Evolutionary conservation across 2,888 invertebrate species (phyloP).

Genomic region (Drosophila anceps): DNA sequence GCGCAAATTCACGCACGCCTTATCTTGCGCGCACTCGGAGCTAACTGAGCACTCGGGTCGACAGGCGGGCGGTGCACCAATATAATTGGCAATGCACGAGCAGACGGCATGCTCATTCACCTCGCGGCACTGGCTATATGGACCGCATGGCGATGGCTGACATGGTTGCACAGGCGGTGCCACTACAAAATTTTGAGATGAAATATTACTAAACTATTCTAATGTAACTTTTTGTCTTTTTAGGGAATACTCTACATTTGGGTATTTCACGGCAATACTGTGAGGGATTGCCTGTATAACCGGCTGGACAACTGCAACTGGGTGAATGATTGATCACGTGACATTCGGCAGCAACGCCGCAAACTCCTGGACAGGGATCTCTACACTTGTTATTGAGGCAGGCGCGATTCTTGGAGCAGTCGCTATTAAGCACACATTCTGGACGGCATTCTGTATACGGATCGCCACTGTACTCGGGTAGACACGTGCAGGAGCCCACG

Average conservation of each 20-base stretch:
- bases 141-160: conserved; percentile 91
- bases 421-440: conserved; percentile 93
- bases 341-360: conserved; percentile 93
- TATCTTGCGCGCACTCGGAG: conserved; percentile 91
- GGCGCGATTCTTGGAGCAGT: conserved; percentile 91
- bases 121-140: conserved; percentile 91
- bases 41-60: conserved; percentile 92
- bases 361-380: conserved; percentile 93
- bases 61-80: conserved; percentile 91
- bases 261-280: conserved; percentile 87
- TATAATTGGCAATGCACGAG: conserved; percentile 90
- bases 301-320: conserved; percentile 91
- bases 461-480: conserved; percentile 93
- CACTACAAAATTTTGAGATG: conserved; percentile 51
- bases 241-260: conserved; percentile 86
- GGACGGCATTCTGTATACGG: conserved; percentile 94
- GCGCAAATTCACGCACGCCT: conserved; percentile 90
- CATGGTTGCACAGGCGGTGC: conserved; percentile 87
- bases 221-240: background rate
- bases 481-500: conserved; percentile 93
- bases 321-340: conserved; percentile 93
- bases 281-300: conserved; percentile 92
- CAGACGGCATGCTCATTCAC: conserved; percentile 91
- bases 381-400: conserved; percentile 94
- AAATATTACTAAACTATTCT: conserved; percentile 25